Base-by-base conservation (phyloP, 2,888 invertebrate genomes). In the Lasius fuliginosus region DNA sequence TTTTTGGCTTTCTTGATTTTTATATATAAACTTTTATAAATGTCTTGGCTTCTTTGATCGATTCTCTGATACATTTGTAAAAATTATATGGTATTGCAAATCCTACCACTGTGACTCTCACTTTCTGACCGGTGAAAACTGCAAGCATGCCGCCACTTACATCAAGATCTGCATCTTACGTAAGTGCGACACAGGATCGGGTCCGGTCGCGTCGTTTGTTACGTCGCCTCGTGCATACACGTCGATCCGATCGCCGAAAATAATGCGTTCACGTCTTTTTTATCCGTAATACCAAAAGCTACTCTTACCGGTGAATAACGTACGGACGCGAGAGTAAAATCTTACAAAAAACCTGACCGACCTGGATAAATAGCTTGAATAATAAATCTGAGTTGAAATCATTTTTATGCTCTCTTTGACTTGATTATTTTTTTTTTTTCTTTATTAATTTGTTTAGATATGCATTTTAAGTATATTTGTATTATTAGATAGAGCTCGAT, bases 141-240 rank as follows among this genome's bases (percentile, higher is more conserved):
- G 90, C 86, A 85, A 90, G 87, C 75, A 85, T 85, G 77, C 74
- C 85, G 81, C 53, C n/a, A 74, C 68, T 76, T 83, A 73, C 85
- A 91, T 90, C 91, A 84, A 90, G 91, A 91, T 91, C 86, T 86
- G 88, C 82, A 69, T 91, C 77, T 77, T 90, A 91, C 89, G 85
- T 88, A 91, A 90, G 56, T 0, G 56, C 79, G 69, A 68, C n/a
- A 58, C 23, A 79, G 85, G 79, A 77, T 74, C 74, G 65, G 65
- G 42, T 53, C 74, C 65, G 56, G 75, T 81, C 67, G 68, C 60
- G 49, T 60, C 81, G 71, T 82, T 88, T 82, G 42, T 83, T 79
- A 71, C 42, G 71, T 71, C 71, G 40, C 18, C 40, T 75, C 30
- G 76, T 56, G 46, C 36, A 36, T 11, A 73, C 73, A 36, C 60